Conservation (phyloP, 2,113 vertebrate species). For the Albula goreensis region DNA sequence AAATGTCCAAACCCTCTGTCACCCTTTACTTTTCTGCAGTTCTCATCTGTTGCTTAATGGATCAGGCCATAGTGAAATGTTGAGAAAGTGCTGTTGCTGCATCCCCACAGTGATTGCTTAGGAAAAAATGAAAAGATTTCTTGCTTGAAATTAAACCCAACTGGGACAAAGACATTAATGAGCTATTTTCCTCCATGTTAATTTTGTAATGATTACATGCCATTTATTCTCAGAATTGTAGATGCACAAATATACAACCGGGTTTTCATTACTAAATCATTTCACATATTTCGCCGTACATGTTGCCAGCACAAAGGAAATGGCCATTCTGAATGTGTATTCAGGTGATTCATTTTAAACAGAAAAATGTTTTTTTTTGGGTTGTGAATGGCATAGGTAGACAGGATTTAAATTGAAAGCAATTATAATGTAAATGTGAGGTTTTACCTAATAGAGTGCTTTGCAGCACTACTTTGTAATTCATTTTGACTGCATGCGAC, state of each 20-base stretch:
- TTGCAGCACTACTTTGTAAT: slow-evolving; percentile 23
- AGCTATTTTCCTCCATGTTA: neutral
- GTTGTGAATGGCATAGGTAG: slow-evolving; percentile 29
- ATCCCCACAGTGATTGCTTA: neutral
- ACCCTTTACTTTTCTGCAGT: neutral
- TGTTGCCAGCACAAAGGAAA: slow-evolving; percentile 1
- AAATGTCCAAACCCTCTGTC: too few species aligned
- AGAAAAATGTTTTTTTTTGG: slow-evolving; percentile 29
- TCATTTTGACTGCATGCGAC: slow-evolving; percentile 31
- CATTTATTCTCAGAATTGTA: neutral
- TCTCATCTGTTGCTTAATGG: neutral
- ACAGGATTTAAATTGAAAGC: slow-evolving; percentile 42
- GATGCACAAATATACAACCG: neutral
- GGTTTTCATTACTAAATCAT: neutral
- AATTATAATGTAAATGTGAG: slow-evolving; percentile 45
- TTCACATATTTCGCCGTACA: neutral
- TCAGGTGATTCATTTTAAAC: neutral
- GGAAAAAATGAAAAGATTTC: neutral
- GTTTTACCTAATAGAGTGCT: slow-evolving; percentile 22
- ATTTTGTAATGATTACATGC: neutral
- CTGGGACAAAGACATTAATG: neutral
- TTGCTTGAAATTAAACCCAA: neutral
- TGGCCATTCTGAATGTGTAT: neutral
- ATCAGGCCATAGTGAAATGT: neutral
- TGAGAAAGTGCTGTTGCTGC: neutral